Base-by-base conservation (phyloP, 1,140 invertebrate species). In the Pseudomyrmex sp. region DNA sequence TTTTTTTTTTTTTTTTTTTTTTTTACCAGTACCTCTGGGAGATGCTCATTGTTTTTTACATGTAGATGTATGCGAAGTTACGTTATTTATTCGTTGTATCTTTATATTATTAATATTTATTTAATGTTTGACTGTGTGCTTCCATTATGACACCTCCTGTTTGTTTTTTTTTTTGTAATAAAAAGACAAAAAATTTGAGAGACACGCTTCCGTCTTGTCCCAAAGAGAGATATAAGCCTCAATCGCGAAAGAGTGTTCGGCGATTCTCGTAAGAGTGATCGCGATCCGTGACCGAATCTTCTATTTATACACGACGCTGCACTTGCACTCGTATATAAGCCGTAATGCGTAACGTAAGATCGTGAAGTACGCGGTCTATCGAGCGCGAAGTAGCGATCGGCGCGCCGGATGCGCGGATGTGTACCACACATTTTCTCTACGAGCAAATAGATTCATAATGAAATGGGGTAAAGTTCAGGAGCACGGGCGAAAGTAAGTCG, bases 131-230 rank as follows among this genome's bases (percentile, higher is more conserved):
- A 86, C 35, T 84, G 87, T 83, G 77, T 80, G 83, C 74, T 70
- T 80, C 66, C 44, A 80, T 66, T 80, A 79, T 58, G 52, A 69
- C 54, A 70, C 54, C 46, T 54, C 65, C 54, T 84, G 74, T 84
- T 83, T 84, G n/a, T 63, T 77, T 46, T 66, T 89, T 88, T 46
- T 66, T 89, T 88, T 91, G 70, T 90, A 93, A 92, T 92, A 92
- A 93, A 93, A 77, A 85, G 85, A 23, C 85, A 61, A 73, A 83
- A 77, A 89, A 90, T 68, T 82, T 35, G 35, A 35, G 35, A 35
- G 35, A 63, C 82, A 73, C 79, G 88, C 56, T 82, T 85, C 77
- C 85, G 87, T 90, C 72, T 90, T 89, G 77, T 91, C 89, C 90
- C 84, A 82, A 92, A 88, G 87, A 89, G 65, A 84, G 63, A 79